phyloP scores from a whole-genome alignment of 2,113 vertebrate species.

The Leptobrachium leishanense region DNA sequence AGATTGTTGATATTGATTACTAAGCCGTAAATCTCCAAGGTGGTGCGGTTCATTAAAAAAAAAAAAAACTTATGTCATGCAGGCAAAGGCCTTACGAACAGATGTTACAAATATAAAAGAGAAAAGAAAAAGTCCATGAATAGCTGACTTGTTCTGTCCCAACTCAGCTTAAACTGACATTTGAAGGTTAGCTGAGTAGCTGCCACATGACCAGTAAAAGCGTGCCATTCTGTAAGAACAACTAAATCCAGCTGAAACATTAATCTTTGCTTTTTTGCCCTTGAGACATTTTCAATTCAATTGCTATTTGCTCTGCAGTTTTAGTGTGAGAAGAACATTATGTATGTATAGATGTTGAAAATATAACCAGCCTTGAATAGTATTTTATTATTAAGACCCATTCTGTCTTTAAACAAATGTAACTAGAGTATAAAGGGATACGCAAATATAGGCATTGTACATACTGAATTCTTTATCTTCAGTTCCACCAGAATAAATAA shows the following conservation, averaged over 20 bases:
- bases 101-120: constrained; percentile 60
- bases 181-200: constrained; percentile 62
- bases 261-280: constrained; percentile 60
- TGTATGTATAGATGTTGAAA: constrained; percentile 59
- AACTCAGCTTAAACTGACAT: constrained; percentile 64
- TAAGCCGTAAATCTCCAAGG: constrained; percentile 41
- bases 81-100: constrained; percentile 59
- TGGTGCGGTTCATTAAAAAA: constrained; percentile 56
- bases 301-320: constrained; percentile 66
- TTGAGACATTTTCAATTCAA: constrained; percentile 56
- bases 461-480: constrained; percentile 27
- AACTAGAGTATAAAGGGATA: constrained; percentile 42
- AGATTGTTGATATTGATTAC: constrained; percentile 31
- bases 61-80: constrained; percentile 56
- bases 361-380: constrained; percentile 53
- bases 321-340: constrained; percentile 57
- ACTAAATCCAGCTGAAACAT: constrained; percentile 75
- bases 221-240: constrained; percentile 58
- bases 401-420: constrained; percentile 37
- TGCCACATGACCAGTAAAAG: constrained; percentile 63
- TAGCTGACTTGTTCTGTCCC: constrained; percentile 63
- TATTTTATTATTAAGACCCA: background rate
- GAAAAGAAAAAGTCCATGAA: constrained; percentile 58
- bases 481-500: background rate
- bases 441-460: background rate